Percentiles rank a stretch among this genome's conserved stretches.
Conservation (phyloP, 2,797 vertebrate genomes). For the Melanotaenia nigrans region DNA sequence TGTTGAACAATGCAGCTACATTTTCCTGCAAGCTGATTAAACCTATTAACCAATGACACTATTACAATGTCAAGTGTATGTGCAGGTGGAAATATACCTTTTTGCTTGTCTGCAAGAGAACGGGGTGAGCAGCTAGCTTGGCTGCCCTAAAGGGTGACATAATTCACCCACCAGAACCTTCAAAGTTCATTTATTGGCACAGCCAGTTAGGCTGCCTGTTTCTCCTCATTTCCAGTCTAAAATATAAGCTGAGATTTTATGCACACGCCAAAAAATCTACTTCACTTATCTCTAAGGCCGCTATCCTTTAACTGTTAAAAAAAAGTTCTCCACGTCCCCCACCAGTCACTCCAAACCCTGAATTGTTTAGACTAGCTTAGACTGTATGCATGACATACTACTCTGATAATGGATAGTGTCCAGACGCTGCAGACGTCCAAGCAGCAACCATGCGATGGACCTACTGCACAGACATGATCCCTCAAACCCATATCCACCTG, state of each 20-base stretch:
- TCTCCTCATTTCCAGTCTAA: background rate
- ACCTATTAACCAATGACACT: background rate
- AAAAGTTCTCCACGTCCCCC: conserved; percentile 31
- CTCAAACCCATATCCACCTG: conserved; percentile 41
- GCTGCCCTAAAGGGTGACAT: background rate
- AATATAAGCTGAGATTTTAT: background rate
- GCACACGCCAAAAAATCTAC: conserved; percentile 25
- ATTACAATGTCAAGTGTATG: background rate
- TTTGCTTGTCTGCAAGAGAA: background rate
- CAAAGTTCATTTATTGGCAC: background rate
- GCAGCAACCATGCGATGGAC: conserved; percentile 2
- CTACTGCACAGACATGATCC: conserved; percentile 9
- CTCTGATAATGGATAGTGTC: conserved; percentile 57
- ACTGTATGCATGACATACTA: conserved; percentile 64
- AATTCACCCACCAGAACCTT: background rate
- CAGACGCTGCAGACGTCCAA: conserved; percentile 48
- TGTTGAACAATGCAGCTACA: background rate
- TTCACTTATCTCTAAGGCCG: conserved; percentile 24
- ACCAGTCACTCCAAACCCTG: conserved; percentile 28
- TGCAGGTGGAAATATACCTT: conserved; percentile 13
- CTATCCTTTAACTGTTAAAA: conserved; percentile 19
- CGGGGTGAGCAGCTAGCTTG: background rate
- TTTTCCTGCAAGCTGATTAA: background rate
- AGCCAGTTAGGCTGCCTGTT: background rate
- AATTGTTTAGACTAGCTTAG: conserved; percentile 73